A percentile compares a stretch with the other conserved stretches of the same genome.
Evolutionary conservation across 2,113 vertebrate species (phyloP).

Genomic region (Synodontis membranacea): DNA sequence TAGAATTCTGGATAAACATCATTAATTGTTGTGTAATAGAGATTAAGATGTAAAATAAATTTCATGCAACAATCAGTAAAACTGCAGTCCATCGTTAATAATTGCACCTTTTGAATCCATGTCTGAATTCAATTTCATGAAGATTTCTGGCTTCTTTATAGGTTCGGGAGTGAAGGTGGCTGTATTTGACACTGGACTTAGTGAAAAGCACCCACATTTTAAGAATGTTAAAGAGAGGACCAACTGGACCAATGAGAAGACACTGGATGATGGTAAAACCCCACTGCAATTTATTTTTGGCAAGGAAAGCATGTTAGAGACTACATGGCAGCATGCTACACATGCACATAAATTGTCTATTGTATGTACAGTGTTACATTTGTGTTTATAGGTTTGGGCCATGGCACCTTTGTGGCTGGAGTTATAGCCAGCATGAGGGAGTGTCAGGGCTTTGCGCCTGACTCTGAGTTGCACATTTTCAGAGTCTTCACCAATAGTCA

Average conservation of each 20-base stretch:
- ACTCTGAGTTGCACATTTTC: conserved; percentile 97
- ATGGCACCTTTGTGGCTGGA: conserved; percentile 97
- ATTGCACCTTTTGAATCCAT: neutral
- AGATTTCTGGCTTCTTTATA: conserved; percentile 54
- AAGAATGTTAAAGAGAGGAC: conserved; percentile 98
- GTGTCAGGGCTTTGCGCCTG: conserved; percentile 96
- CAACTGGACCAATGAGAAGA: conserved; percentile 99
- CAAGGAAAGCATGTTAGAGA: neutral
- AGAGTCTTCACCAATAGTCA: conserved; percentile 99
- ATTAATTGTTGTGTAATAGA: no score
- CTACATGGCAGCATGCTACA: neutral
- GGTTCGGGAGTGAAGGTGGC: conserved; percentile 94
- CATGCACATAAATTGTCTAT: neutral
- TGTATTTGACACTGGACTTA: conserved; percentile 96
- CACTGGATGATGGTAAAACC: conserved; percentile 89
- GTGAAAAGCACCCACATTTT: conserved; percentile 97
- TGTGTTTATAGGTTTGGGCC: conserved; percentile 83
- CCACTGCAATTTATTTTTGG: neutral
- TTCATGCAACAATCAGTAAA: neutral
- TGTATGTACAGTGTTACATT: neutral
- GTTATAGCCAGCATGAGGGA: conserved; percentile 99
- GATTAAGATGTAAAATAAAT: neutral
- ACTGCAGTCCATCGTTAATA: neutral
- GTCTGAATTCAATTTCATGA: neutral
- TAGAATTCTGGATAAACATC: no score